Base-by-base conservation (phyloP, 2,113 vertebrate genomes). In the Dasyprocta punctata region DNA sequence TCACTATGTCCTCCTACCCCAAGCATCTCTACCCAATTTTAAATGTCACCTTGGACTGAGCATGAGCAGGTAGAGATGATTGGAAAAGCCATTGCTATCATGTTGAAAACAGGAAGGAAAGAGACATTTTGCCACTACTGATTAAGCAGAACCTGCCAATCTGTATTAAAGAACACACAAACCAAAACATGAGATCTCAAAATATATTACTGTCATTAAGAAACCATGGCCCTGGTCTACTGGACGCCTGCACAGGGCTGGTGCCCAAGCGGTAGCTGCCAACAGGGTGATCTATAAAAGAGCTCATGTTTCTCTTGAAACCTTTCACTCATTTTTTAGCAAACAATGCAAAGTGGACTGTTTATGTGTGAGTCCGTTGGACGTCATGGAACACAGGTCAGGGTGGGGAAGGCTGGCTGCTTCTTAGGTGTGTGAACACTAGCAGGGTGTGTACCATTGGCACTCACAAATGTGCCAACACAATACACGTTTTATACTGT, bases 111-210 rank as follows among this genome's bases (percentile, higher is more conserved):
- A 77, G 84, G 92, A 90, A 94, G 28, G 16, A 93, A 95, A 95
- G 95, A n/a, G 90, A 97, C 54, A 58, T 82, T 97, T 97, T 98
- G 96, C 92, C 85, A 69, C 81, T 90, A 82, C 1, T 56, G 92
- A 96, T 96, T 90, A 97, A 95, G 69, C 41, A 96, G 77, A 92
- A 82, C 36, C 78, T 86, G 95, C n/a, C 95, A 38, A 92, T 69
- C 84, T 61, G 75, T 54, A 78, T 89, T 95, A 47, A 82, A 95
- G 96, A 97, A 89, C 41, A 93, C 6, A 88, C 69, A 49, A 87
- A 94, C 56, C 88, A 69, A 94, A 95, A 78, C 92, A n/a, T 41
- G 61, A 58, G 90, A 47, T 54, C 82, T 96, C 96, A 44, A 77
- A 73, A 78, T 77, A 22, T 13, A 75, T 89, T 36, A 41, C 10